Percentiles rank a stretch among this genome's conserved stretches.
phyloP scores from a whole-genome alignment of 2,888 invertebrate genomes.

The Hypomecis punctinalis region DNA sequence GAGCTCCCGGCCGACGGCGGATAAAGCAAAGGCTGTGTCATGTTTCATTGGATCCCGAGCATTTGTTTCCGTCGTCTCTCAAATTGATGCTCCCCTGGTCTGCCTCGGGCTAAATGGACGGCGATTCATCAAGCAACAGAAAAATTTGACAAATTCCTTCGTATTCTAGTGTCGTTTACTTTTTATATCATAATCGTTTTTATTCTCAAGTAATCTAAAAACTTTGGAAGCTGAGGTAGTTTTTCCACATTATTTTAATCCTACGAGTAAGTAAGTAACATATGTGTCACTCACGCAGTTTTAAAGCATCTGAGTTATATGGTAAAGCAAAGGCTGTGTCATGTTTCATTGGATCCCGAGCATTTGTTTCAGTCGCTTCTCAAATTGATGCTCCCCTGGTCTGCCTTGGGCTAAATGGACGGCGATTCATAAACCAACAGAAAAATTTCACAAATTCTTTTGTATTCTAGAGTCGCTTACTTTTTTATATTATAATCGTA shows the following conservation, averaged over 20 bases:
- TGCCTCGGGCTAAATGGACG: slow-evolving; percentile 21
- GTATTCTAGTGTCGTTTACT: neutral
- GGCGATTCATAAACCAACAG: slow-evolving; percentile 12
- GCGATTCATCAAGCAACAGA: slow-evolving; percentile 12
- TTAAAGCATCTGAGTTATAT: no score
- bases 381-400: slow-evolving; percentile 18
- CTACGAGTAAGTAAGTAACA: no score
- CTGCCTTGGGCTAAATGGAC: slow-evolving; percentile 21
- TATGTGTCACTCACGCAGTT: no score
- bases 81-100: slow-evolving; percentile 18
- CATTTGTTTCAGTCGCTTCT: slow-evolving; percentile 29
- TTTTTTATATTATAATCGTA: neutral
- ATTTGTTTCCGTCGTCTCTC: slow-evolving; percentile 29
- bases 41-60: slow-evolving; percentile 25
- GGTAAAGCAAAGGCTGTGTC: slow-evolving; percentile 13
- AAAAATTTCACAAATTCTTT: slow-evolving; percentile 4
- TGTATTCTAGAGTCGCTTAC: neutral
- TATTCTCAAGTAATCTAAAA: neutral
- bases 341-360: slow-evolving; percentile 26
- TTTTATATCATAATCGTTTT: neutral
- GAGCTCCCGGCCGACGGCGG: slow-evolving; percentile 3
- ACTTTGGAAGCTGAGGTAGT: no score
- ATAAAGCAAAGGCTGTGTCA: slow-evolving; percentile 21
- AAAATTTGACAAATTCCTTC: slow-evolving; percentile 5
- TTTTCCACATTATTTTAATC: no score